Base-by-base conservation (phyloP, 2,888 invertebrate species). In the Podabrus alpinus region DNA sequence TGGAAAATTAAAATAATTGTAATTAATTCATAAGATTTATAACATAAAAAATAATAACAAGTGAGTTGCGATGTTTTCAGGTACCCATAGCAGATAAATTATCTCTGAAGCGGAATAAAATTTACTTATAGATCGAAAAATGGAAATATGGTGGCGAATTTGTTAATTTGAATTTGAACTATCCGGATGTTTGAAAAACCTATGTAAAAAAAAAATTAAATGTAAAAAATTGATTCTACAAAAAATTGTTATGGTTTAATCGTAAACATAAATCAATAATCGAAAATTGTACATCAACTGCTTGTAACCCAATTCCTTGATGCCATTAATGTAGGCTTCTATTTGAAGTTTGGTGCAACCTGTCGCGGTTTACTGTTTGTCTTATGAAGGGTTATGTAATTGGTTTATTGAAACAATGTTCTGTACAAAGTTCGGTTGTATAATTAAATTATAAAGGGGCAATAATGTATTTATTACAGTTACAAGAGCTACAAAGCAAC, bases 391-490 rank as follows among this genome's bases (percentile, higher is more conserved):
- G 84, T 83, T 83, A 80, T 75, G 68, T 83, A 84, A 84, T 84
- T 84, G 82, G 83, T 83, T 84, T 84, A 84, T 83, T 79, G 83
- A 82, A 83, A 83, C 83, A 83, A 83, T 82, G 81, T 80, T 81
- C 81, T 81, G 80, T 75, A 79, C 81, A 80, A 77, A 80, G 80
- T 79, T 81, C 81, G 77, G 80, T 79, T 77, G 78, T 77, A 72
- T 83, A 82, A 82, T 78, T 79, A 66, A 70, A 78, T 83, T 83
- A 81, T 78, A 67, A 64, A 67, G 73, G 73, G 81, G 79, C 78
- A 79, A 73, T 81, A 82, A 83, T 81, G 79, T 81, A 83, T 83
- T 83, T 83, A 83, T 82, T 81, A 81, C 80, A 81, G 81, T 81
- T 82, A 81, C 71, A 70, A 77, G 64, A 73, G 68, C 68, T 75